phyloP scores from a whole-genome alignment of 2,113 vertebrate genomes.

The Entelurus aequoreus region DNA sequence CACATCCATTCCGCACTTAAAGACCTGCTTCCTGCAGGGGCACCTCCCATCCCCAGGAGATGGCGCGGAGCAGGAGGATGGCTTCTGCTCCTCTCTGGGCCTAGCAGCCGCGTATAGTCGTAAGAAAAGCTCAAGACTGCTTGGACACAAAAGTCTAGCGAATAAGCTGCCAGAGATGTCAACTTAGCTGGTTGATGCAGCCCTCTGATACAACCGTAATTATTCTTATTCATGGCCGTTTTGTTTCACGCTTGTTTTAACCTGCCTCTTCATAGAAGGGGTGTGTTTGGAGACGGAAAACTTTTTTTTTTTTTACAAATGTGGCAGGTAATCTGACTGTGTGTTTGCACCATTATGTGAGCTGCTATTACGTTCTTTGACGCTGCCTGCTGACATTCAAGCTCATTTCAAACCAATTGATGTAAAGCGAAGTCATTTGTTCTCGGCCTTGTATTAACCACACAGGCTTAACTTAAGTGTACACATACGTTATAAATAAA shows the following conservation, averaged over 20 bases:
- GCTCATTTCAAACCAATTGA: too few species aligned
- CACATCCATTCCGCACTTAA: constrained; percentile 25
- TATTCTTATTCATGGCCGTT: constrained; percentile 31
- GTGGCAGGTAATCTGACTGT: background rate
- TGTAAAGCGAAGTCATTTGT: too few species aligned
- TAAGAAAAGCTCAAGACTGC: constrained; percentile 63
- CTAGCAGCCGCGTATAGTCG: constrained; percentile 61
- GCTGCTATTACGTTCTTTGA: too few species aligned
- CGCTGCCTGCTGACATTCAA: too few species aligned
- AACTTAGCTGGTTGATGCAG: constrained; percentile 46
- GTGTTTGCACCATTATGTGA: too few species aligned
- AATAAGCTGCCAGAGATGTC: constrained; percentile 52
- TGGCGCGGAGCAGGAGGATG: constrained; percentile 41
- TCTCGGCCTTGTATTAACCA: too few species aligned
- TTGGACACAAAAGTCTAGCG: constrained; percentile 44
- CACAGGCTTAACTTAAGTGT: too few species aligned
- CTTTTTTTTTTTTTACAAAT: constrained; percentile 25
- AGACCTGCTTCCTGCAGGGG: constrained; percentile 39
- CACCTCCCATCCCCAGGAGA: constrained; percentile 58
- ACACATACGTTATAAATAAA: too few species aligned
- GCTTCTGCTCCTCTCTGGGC: constrained; percentile 51
- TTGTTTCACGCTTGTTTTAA: constrained; percentile 42
- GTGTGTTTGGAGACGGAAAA: constrained; percentile 44
- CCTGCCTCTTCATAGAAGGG: constrained; percentile 65
- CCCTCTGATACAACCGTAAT: constrained; percentile 30